These are phyloP conservation scores for Pangasius djambal DNA, from an alignment of 2,797 vertebrate species.

Conservation along the genomic window DNA sequence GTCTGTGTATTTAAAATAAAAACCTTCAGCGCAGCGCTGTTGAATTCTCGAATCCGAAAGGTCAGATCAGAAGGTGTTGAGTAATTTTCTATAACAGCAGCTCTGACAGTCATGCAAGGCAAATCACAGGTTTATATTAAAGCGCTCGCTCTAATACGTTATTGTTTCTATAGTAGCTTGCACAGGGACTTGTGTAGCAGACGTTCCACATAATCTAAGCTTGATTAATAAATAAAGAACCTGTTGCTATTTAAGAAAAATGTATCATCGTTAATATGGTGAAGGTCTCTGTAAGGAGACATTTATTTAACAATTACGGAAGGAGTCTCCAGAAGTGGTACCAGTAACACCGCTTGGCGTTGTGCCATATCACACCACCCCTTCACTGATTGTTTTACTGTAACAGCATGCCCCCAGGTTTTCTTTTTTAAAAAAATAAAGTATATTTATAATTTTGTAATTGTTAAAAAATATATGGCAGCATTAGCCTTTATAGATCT, in stretches of 20 bases:
- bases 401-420: not conserved
- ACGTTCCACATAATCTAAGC: not conserved
- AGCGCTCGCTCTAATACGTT: not conserved
- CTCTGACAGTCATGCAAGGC: too few species aligned
- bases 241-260: too few species aligned
- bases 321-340: not conserved
- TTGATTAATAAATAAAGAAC: too few species aligned
- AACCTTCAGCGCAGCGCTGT: not conserved
- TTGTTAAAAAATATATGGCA: not conserved
- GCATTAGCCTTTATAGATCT: not conserved
- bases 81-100: too few species aligned
- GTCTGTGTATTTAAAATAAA: not conserved
- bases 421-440: too few species aligned
- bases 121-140: not conserved
- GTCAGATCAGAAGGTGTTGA: not conserved
- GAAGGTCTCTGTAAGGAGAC: too few species aligned
- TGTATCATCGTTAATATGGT: too few species aligned
- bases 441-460: not conserved
- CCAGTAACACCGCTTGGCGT: not conserved
- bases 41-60: not conserved
- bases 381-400: not conserved
- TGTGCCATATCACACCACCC: not conserved
- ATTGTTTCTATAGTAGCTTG: not conserved
- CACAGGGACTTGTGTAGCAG: too few species aligned
- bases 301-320: too few species aligned